Base-by-base conservation (phyloP, 2,888 invertebrate species). In the Hydrotaea diabolus region DNA sequence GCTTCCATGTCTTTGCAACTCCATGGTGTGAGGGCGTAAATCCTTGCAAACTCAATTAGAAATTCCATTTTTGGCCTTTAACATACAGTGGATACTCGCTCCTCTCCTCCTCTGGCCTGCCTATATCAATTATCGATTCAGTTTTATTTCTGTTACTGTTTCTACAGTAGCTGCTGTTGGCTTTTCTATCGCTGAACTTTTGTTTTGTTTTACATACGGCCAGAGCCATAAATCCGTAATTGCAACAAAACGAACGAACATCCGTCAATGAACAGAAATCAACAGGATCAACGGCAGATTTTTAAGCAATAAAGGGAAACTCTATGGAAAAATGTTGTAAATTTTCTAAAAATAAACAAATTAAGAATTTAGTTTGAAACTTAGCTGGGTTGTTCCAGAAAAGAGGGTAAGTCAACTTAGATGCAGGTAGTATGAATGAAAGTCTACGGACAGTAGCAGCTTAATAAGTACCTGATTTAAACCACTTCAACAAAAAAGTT, bases 11-110 rank as follows among this genome's bases (percentile, higher is more conserved):
- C 87, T 81, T 76, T 74, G 73, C 76, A 77, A 76, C 80, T 81
- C 19, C n/a, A 31, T 80, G 85, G 85, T 82, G 77, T 82, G 85
- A 82, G 81, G 80, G 80, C 84, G 82, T 89, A 90, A 90, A 90
- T 90, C 90, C 89, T 88, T 87, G 90, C 89, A 90, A 90, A 90
- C 90, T 90, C 90, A 90, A 90, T 90, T 90, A 90, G 90, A 90
- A 90, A 90, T 90, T 90, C 90, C 90, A 90, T 90, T 90, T 90
- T 90, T 90, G 90, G 90, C 89, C 90, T 90, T 90, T 88, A 88
- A 89, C 89, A 89, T 90, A 88, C 89, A 21, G 11, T 23, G 15
- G 8, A 19, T 23, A 21, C 17, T 5, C 31, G n/a, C 31, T 11
- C 59, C n/a, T 55, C 8, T 19, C 23, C 88, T 89, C 87, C 87